Base-by-base conservation (phyloP, 2,797 vertebrate species). In the Psittacula echo region DNA sequence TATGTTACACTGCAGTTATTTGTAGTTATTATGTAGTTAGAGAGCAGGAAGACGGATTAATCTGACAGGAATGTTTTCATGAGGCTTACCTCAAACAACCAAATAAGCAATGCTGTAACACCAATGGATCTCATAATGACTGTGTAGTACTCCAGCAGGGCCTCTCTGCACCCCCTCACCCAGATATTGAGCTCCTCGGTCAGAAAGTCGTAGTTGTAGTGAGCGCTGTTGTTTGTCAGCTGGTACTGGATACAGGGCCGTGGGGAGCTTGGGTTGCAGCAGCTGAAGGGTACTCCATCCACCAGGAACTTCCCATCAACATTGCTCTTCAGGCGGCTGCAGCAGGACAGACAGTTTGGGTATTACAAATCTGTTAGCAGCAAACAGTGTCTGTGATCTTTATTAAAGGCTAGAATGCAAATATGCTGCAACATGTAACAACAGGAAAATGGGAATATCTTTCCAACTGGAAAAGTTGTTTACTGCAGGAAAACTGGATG, bases 281-380 rank as follows among this genome's bases (percentile, higher is more conserved):
- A 99, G 97, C 99, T 99, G 98, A 99, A 99, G 45, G 99, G 99
- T 7, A 99, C 99, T 9, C 98, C 98, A 9, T 99, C 98, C 96
- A 98, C 95, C 96, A 99, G 95, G 96, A 98, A 99, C 95, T 98
- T 99, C 7, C 99, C 98, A 42, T 98, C 98, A 29, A 99, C 96
- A 0, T 99, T 99, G 89, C 98, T 99, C 86, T 98, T 98, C 7
- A 99, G 87, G 29, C 98, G 99, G 64, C 99, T 99, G 80, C 50
- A 97, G 68, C 2, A 23, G 75, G 56, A 72, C 51, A 74, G 30
- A 64, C 71, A 87, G n/a, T 37, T 37, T 13, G 24, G 53, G 37
- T 5, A 1, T 88, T 65, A 77, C 47, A 53, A 29, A 60, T 18
- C 30, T 45, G 37, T 2, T 21, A 48, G 70, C 39, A 78, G 56